Percentiles rank a stretch among this genome's conserved stretches.
phyloP scores from a whole-genome alignment of 2,113 vertebrate genomes.

The Larimichthys crocea region DNA sequence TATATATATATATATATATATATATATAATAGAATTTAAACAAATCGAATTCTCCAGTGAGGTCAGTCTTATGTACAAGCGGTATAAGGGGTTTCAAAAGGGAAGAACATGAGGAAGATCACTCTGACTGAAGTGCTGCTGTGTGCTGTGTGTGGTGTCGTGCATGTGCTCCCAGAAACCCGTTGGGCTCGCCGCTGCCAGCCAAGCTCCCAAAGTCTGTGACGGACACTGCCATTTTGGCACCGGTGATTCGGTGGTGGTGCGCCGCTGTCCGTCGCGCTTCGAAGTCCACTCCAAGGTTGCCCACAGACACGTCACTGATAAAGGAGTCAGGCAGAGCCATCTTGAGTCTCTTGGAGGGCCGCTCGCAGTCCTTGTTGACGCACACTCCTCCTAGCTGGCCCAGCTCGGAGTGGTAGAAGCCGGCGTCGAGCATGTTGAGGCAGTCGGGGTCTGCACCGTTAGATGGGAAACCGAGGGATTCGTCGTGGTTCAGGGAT shows the following conservation, averaged over 20 bases:
- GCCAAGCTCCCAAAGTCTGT: slow-evolving; percentile 95
- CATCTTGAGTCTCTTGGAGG: slow-evolving; percentile 96
- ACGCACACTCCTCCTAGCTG: slow-evolving; percentile 87
- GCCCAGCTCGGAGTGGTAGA: slow-evolving; percentile 95
- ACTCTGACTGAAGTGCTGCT: slow-evolving; percentile 95
- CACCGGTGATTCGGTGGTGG: slow-evolving; percentile 94
- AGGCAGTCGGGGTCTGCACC: slow-evolving; percentile 94
- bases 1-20: slow-evolving; percentile 72
- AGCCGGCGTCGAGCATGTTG: slow-evolving; percentile 96
- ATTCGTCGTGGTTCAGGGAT: slow-evolving; percentile 91
- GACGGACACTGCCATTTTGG: slow-evolving; percentile 98
- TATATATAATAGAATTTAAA: slow-evolving; percentile 79
- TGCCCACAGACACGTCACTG: slow-evolving; percentile 93
- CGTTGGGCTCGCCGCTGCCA: slow-evolving; percentile 88
- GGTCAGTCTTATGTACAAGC: slow-evolving; percentile 92
- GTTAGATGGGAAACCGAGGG: slow-evolving; percentile 89
- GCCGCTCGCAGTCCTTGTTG: slow-evolving; percentile 92
- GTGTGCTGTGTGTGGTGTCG: slow-evolving; percentile 93
- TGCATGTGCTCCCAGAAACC: slow-evolving; percentile 90
- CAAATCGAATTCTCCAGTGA: slow-evolving; percentile 95
- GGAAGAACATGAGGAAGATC: slow-evolving; percentile 81
- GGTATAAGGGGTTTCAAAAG: slow-evolving; percentile 80
- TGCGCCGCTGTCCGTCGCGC: slow-evolving; percentile 88
- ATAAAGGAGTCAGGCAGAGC: slow-evolving; percentile 93
- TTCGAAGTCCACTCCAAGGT: slow-evolving; percentile 94